Evolutionary conservation across 2,797 vertebrate species (phyloP).

Genomic region (Squalus acanthias): DNA sequence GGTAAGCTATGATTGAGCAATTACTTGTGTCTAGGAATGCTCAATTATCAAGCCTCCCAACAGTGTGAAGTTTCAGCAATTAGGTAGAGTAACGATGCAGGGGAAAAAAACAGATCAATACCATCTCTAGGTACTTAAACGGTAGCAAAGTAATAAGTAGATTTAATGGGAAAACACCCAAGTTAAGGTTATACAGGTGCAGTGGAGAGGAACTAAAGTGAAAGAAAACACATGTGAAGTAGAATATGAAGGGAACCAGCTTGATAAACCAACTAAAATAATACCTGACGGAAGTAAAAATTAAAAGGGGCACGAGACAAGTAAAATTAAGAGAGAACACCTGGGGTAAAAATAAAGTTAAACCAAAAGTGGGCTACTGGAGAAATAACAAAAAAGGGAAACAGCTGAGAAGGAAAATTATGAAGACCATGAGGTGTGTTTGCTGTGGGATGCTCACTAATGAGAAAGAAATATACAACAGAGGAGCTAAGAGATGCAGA

Average conservation of each 20-base stretch:
- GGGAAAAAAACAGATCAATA: neutral
- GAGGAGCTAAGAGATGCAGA: neutral
- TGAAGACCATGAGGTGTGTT: neutral
- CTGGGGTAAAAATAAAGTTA: neutral
- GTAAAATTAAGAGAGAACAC: neutral
- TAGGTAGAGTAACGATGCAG: no score
- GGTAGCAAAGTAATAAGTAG: neutral
- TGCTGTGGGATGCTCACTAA: neutral
- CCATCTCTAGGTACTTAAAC: neutral
- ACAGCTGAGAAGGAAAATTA: neutral
- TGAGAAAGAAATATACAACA: neutral
- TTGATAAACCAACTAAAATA: neutral
- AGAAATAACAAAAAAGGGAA: neutral
- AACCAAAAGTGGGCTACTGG: no score
- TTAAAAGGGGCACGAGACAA: neutral
- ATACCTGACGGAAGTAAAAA: neutral
- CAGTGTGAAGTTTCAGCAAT: neutral
- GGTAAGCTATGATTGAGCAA: neutral
- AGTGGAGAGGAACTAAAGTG: neutral
- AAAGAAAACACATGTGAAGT: neutral
- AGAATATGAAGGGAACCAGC: neutral
- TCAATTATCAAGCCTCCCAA: neutral
- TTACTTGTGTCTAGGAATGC: neutral
- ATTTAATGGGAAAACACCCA: neutral
- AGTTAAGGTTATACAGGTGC: neutral